These are phyloP conservation scores for Xenopus tropicalis DNA, from an alignment of 2,113 vertebrate genomes.

Conservation along the genomic window UCB_Xtro_10.0 CM004443.2:139571001-139571500, in stretches of 20 bases:
- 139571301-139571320: conserved; percentile 89
- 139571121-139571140: conserved; percentile 94
- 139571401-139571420: conserved; percentile 86
- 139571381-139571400: conserved; percentile 84
- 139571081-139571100: conserved; percentile 90
- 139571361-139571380: conserved; percentile 88
- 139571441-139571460: conserved; percentile 86
- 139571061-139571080: conserved; percentile 86
- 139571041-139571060: conserved; percentile 77
- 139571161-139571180: conserved; percentile 69
- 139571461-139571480: conserved; percentile 88
- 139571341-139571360: conserved; percentile 91
- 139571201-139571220: too few relatives aligned
- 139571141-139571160: conserved; percentile 87
- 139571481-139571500: conserved; percentile 90
- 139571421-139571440: conserved; percentile 83
- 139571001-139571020: conserved; percentile 72
- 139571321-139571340: conserved; percentile 90
- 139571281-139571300: conserved; percentile 53
- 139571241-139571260: too few relatives aligned
- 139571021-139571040: conserved; percentile 81
- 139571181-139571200: neutral
- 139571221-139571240: too few relatives aligned
- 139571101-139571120: conserved; percentile 88
- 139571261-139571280: too few relatives aligned